Percentiles rank a stretch among this genome's conserved stretches.
Conservation (phyloP, 1,140 invertebrate species). For the Heliconius eleuchia region DNA sequence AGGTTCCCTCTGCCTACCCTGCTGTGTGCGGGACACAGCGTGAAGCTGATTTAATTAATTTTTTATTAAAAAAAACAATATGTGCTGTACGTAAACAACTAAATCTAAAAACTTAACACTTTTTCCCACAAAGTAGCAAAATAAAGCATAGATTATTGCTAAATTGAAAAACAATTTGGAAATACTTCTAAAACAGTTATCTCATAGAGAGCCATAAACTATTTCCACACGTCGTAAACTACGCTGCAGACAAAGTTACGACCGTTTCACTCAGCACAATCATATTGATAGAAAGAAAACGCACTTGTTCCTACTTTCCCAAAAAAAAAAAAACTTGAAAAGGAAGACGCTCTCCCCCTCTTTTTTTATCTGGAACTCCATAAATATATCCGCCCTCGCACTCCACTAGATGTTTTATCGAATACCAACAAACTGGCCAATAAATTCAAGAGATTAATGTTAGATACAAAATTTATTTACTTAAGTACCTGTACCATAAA, state of each 20-base stretch:
- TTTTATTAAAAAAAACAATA: too few species aligned
- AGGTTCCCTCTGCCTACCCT: too few species aligned
- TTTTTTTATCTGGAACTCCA: conserved; percentile 66
- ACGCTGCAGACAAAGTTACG: conserved; percentile 48
- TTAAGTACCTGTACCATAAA: conserved; percentile 68
- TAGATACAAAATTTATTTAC: conserved; percentile 74
- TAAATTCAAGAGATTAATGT: conserved; percentile 76
- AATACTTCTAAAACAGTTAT: conserved; percentile 17
- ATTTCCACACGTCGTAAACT: conserved; percentile 31
- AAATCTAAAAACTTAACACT: neutral
- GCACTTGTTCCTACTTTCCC: conserved; percentile 41
- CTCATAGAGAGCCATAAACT: conserved; percentile 11
- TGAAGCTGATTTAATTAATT: too few species aligned
- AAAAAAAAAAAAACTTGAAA: conserved; percentile 56
- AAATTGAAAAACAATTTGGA: conserved; percentile 2
- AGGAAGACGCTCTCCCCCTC: conserved; percentile 51
- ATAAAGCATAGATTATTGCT: neutral
- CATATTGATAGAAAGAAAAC: conserved; percentile 48
- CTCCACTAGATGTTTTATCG: conserved; percentile 59
- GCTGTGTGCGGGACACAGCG: too few species aligned
- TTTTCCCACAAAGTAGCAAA: neutral
- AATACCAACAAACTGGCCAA: conserved; percentile 57
- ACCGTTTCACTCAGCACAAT: conserved; percentile 50
- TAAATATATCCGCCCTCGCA: conserved; percentile 73
- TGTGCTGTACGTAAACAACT: neutral